Percentiles rank a stretch among this genome's conserved stretches.
These are phyloP conservation scores for Onthophagus taurus DNA, from an alignment of 1,140 invertebrate species.

Conservation along the genomic window DNA sequence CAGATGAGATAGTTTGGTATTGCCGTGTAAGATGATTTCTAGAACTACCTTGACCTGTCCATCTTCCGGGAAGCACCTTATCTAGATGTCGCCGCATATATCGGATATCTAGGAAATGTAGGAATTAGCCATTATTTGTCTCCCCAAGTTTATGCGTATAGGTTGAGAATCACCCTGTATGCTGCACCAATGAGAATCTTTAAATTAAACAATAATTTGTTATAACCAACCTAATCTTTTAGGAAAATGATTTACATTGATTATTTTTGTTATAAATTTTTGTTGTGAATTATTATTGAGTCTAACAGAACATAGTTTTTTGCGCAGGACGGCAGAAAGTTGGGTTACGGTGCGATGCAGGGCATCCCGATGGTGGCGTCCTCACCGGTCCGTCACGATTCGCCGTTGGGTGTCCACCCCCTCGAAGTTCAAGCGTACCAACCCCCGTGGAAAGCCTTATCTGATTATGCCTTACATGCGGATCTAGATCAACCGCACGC, in stretches of 20 bases:
- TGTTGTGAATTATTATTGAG: slow-evolving; percentile 1
- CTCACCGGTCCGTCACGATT: slow-evolving; percentile 88
- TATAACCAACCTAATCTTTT: neutral
- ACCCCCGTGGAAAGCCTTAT: slow-evolving; percentile 93
- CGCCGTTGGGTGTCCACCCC: slow-evolving; percentile 72
- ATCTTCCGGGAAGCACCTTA: too few relatives aligned
- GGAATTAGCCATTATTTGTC: too few relatives aligned
- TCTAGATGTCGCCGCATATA: too few relatives aligned
- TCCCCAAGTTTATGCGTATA: too few relatives aligned
- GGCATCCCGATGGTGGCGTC: slow-evolving; percentile 95
- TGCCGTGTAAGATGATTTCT: too few relatives aligned
- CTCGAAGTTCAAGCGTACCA: slow-evolving; percentile 93
- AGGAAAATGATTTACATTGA: neutral
- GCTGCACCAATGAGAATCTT: too few relatives aligned
- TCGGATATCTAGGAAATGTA: too few relatives aligned
- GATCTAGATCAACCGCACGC: slow-evolving; percentile 81
- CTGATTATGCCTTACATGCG: slow-evolving; percentile 89
- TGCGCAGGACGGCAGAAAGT: slow-evolving; percentile 78
- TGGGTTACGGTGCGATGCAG: slow-evolving; percentile 85
- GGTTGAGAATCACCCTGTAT: too few relatives aligned
- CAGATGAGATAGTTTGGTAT: too few relatives aligned
- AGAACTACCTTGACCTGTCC: too few relatives aligned
- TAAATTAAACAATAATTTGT: too few relatives aligned
- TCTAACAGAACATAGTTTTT: slow-evolving; percentile 36
- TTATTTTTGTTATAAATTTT: neutral